Evolutionary conservation across 2,888 invertebrate species (phyloP), one percentile per base, ranked within the genome.

Genomic region (Pedicia rivosa): DNA sequence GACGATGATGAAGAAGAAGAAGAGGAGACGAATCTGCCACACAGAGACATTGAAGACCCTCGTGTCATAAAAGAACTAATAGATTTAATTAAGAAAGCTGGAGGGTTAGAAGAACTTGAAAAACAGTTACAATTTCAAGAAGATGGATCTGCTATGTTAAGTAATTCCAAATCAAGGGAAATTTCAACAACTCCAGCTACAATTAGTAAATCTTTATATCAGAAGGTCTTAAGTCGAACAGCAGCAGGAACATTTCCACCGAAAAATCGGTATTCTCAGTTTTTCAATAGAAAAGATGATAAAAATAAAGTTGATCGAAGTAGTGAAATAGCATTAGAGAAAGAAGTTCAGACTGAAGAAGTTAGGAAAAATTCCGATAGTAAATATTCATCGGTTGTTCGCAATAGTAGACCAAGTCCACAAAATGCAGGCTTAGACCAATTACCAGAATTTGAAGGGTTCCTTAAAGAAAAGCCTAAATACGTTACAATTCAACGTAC

Each of bases 61-160:
- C 56, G 54, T 46, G 82, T 84, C 1, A 77, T 86, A 39, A 86
- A 86, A 51, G 86, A 87, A 54, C 62, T 87, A 5, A 77, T 87
- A 35, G 78, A 80, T 45, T 66, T 87, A 3, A 86, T 87, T 44
- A 83, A 77, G 54, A 84, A 84, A 72, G 78, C 83, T 40, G 86
- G 84, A 70, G 87, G 88, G 12, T 72, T 88, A 2, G 87, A 87
- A 51, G 80, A 87, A 50, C 55, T 88, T 12, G 87, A 87, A 55
- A 86, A 79, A 50, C 83, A 84, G 42, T 57, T 86, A 12, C 59
- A 66, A 17, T 52, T 65, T 5, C 67, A 70, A 46, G 68, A 65
- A 7, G 67, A 67, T 20, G 69, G 63, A 58, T 33, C 68, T 58
- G 55, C 67, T 0, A 54, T 64, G 0, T 53, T 55, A 20, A 66